Evolutionary conservation across 2,113 vertebrate genomes (phyloP), one percentile per base, ranked within the genome.

Genomic region (Sceloporus tristichus): DNA sequence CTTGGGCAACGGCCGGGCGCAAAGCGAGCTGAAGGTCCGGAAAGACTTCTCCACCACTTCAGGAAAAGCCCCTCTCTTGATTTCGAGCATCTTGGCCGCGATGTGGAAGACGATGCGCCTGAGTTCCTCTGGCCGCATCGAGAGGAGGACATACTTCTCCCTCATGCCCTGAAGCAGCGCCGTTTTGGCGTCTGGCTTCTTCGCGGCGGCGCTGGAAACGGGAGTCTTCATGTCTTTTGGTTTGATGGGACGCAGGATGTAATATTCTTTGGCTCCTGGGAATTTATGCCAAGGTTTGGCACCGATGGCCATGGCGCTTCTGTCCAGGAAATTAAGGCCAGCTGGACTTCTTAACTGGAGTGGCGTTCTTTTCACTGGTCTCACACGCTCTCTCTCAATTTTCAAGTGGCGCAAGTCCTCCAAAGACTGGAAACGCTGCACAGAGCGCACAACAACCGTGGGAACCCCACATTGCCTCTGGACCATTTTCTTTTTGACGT

Each of bases 401-500:
- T 71, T 23, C 34, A 1, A 4, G 5, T 1, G 10, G 34, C 40
- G 54, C 7, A 54, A n/a, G 53, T 7, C 9, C 0, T 11, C 2
- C 27, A 62, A 6, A 4, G 68, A 18, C 0, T 54, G 77, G 18
- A 74, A 85, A 5, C 1, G 29, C 1, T 18, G 23, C 2, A 81
- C 16, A 4, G 88, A 80, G 11, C 71, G 48, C 40, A 23, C 9
- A 1, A 85, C 77, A 2, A 85, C 16, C 1, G 65, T 65, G 54
- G 83, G 82, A 3, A 79, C 13, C 0, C 68, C 77, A 48, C 88
- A 89, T 7, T 34, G 83, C n/a, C 56, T 18, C 77, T 89, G 82
- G 18, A 89, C 77, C 83, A 85, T 89, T 81, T 89, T 89, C 83
- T 89, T 89, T 62, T 85, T 85, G 77, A 85, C 7, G 3, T 85